phyloP scores from a whole-genome alignment of 92 coral and sea anemone species.

The Actinostola sp. region DNA sequence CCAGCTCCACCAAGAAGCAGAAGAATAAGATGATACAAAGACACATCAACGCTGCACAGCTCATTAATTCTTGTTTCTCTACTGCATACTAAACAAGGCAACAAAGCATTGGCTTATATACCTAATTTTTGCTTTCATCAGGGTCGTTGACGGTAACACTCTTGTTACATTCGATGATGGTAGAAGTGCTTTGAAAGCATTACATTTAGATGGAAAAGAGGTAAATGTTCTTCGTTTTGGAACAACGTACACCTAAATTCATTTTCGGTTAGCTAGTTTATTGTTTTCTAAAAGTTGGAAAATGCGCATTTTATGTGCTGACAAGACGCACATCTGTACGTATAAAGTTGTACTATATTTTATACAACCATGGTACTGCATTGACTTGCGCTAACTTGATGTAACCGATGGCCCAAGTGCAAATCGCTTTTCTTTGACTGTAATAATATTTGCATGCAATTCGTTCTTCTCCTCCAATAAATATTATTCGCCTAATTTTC shows the following conservation, averaged over 20 bases:
- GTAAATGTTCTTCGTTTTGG: slow-evolving; percentile 40
- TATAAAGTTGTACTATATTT: too few relatives aligned
- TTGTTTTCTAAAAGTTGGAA: too few relatives aligned
- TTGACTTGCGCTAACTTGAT: neutral
- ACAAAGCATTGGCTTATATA: neutral
- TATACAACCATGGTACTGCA: too few relatives aligned
- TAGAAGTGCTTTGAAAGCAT: slow-evolving; percentile 84
- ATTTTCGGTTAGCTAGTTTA: too few relatives aligned
- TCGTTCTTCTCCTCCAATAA: neutral
- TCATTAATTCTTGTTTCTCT: slow-evolving; percentile 88
- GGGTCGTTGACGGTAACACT: slow-evolving; percentile 89
- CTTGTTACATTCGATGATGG: slow-evolving; percentile 94
- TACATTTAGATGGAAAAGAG: slow-evolving; percentile 81
- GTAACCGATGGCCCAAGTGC: too few relatives aligned
- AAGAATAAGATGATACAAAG: slow-evolving; percentile 82
- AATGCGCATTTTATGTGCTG: too few relatives aligned
- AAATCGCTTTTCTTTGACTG: neutral
- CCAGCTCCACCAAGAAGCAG: slow-evolving; percentile 85
- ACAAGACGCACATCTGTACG: too few relatives aligned
- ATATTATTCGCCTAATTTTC: neutral
- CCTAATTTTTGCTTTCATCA: slow-evolving; percentile 10
- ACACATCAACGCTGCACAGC: slow-evolving; percentile 74
- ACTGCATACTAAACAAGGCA: slow-evolving; percentile 96
- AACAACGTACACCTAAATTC: too few relatives aligned
- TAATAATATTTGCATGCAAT: neutral